These are phyloP conservation scores for Glaucopsyche alexis DNA, from an alignment of 2,888 invertebrate genomes.

Conservation along the genomic window DNA sequence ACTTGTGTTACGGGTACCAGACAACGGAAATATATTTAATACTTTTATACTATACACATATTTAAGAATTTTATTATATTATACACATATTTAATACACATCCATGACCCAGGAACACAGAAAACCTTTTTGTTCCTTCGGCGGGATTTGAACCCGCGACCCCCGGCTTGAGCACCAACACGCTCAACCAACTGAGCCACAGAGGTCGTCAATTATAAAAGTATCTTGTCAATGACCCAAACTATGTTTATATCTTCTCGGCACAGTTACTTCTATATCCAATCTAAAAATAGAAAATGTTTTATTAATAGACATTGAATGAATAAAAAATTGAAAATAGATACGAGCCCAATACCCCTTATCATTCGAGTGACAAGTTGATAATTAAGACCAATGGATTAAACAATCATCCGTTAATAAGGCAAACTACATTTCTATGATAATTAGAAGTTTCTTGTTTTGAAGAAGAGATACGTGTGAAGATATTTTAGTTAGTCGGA, in stretches of 20 bases:
- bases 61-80: too few relatives aligned
- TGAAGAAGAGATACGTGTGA: background rate
- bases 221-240: background rate
- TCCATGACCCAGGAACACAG: too few relatives aligned
- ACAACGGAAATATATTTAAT: too few relatives aligned
- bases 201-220: too few relatives aligned
- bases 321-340: background rate
- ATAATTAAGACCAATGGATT: background rate
- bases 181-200: too few relatives aligned
- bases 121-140: too few relatives aligned
- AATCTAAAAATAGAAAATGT: conserved; percentile 6
- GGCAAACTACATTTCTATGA: conserved; percentile 13
- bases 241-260: background rate
- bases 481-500: conserved; percentile 2
- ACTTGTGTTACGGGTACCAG: too few relatives aligned
- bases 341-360: conserved; percentile 3
- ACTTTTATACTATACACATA: too few relatives aligned
- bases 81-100: too few relatives aligned
- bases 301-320: background rate
- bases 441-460: conserved; percentile 4
- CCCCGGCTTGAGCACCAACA: too few relatives aligned
- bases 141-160: too few relatives aligned
- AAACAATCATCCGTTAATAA: background rate
- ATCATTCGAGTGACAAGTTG: conserved; percentile 9
- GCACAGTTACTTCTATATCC: background rate